Percentiles rank a stretch among this genome's conserved stretches.
These are phyloP conservation scores for Leptothorax acervorum DNA, from an alignment of 2,888 invertebrate genomes.

Conservation along the genomic window DNA sequence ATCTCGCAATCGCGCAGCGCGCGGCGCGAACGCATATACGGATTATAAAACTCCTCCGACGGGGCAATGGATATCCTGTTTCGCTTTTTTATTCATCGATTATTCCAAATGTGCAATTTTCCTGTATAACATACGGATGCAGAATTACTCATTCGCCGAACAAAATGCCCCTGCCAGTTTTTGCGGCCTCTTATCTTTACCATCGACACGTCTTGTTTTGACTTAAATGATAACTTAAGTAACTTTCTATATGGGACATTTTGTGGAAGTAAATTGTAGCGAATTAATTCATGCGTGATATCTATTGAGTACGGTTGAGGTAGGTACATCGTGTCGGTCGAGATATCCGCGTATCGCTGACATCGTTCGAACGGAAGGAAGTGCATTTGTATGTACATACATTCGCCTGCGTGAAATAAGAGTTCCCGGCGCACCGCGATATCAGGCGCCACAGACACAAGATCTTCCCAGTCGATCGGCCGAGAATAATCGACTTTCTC, in stretches of 20 bases:
- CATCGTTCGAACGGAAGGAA: conserved; percentile 33
- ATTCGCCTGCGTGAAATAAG: conserved; percentile 5
- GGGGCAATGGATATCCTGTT: conserved; percentile 25
- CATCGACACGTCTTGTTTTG: not conserved
- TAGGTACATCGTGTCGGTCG: not conserved
- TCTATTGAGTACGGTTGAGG: not conserved
- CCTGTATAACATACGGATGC: not conserved
- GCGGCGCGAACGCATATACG: not conserved
- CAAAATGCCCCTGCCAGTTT: not conserved
- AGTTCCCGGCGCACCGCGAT: conserved; percentile 37
- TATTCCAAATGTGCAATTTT: not conserved
- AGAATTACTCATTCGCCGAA: too few species aligned
- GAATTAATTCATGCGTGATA: conserved; percentile 36
- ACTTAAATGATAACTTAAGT: not conserved
- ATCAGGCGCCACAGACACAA: conserved; percentile 46
- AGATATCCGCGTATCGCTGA: conserved; percentile 12
- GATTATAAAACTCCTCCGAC: conserved; percentile 32
- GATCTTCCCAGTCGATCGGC: conserved; percentile 62
- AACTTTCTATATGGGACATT: conserved; percentile 11
- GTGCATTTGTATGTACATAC: not conserved
- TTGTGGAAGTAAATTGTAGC: not conserved
- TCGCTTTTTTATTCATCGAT: conserved; percentile 6
- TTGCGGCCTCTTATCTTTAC: not conserved
- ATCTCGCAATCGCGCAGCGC: conserved; percentile 35
- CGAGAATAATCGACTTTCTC: conserved; percentile 67